Percentiles rank a stretch among this genome's conserved stretches.
phyloP scores from a whole-genome alignment of 2,113 vertebrate species.

The Muscicapa adusta region DNA sequence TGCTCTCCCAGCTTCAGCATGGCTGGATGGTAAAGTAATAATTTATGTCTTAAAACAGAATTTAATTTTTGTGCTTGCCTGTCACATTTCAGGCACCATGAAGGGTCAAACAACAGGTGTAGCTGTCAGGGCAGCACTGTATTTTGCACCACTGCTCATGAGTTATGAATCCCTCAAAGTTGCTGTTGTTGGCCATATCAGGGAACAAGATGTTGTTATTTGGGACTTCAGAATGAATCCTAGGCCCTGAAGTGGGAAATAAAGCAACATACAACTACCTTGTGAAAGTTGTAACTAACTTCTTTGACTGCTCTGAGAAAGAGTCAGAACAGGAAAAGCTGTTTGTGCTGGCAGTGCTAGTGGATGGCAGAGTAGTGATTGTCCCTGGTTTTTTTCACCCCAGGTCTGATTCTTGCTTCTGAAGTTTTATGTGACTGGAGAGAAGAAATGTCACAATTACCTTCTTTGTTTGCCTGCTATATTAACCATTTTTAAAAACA shows the following conservation, averaged over 20 bases:
- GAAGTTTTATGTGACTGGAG: neutral
- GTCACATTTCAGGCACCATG: neutral
- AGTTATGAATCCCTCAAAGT: neutral
- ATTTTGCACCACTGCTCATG: neutral
- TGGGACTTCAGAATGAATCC: neutral
- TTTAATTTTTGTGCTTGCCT: slow-evolving; percentile 1
- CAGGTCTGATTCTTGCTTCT: neutral
- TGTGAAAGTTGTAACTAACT: neutral
- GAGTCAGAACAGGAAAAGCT: neutral
- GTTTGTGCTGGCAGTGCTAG: neutral
- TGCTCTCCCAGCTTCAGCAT: fast-evolving
- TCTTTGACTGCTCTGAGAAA: slow-evolving; percentile 2
- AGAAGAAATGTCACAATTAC: neutral
- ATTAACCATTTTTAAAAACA: neutral
- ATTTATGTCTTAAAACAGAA: neutral
- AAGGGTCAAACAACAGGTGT: slow-evolving; percentile 13
- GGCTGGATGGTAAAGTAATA: neutral
- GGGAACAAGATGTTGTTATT: neutral
- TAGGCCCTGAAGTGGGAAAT: slow-evolving; percentile 21
- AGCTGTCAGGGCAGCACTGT: neutral
- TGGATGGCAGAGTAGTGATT: neutral
- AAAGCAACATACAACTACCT: neutral
- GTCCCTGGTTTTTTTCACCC: neutral
- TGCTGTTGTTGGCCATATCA: neutral
- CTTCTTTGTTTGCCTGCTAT: neutral